Evolutionary conservation across 1,140 invertebrate genomes (phyloP), one percentile per base, ranked within the genome.

Genomic region (Plutomurus gul): DNA sequence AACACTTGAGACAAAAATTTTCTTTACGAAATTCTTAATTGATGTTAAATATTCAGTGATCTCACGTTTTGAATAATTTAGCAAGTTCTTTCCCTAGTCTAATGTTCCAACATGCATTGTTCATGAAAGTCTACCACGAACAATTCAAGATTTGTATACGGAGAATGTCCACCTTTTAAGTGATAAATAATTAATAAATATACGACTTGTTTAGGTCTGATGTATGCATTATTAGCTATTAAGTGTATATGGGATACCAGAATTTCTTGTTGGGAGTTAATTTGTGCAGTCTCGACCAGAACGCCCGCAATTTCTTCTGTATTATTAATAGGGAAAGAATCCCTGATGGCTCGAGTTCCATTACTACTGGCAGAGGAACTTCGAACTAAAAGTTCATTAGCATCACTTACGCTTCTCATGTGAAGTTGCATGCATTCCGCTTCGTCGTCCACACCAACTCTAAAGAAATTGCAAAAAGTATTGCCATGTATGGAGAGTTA

Each of bases 381-480:
- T 39, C 46, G 39, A 74, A 27, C 39, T 18, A 25, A 39, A 71
- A 71, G 33, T 20, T n/a, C 30, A 74, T 46, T 46, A 39, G 11
- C 43, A 30, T 70, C 80, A 95, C 93, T 94, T 90, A 96, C 94
- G 90, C 91, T 94, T 87, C 93, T 89, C 22, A 93, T 90, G 85
- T 92, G 91, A 84, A 92, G 93, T 65, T 90, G 92, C 79, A 94
- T 87, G 82, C 91, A 92, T 89, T 95, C 94, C 84, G 92, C 92
- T 88, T 96, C 94, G 84, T 96, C 95, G 84, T 95, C 95, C 73
- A 95, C 92, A 33, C 95, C 94, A 87, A 95, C 91, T 79, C 95
- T 96, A 85, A 20, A n/a, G n/a, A 90, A 89, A 84, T 84, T 80
- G 56, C 6, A 82, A 43, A 80, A 18, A 39, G 40, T 71, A 33